These are phyloP conservation scores for Byasa hedistus DNA, from an alignment of 2,888 invertebrate species.

Conservation along the genomic window DNA sequence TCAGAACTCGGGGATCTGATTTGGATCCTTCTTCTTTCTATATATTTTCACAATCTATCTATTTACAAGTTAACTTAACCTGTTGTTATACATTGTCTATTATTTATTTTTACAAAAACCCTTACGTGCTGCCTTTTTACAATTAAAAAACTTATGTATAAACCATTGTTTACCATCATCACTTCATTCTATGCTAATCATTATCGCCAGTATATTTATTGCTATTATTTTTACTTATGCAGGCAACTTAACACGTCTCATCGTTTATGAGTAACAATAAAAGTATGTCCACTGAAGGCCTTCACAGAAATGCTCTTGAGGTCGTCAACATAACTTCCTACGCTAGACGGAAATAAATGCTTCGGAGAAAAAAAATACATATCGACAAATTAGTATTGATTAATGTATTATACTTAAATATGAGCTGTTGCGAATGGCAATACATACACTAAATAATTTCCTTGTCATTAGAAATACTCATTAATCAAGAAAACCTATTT, in stretches of 20 bases:
- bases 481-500: not conserved
- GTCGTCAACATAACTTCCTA: constrained; percentile 28
- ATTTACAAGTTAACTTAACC: too few species aligned
- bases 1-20: too few species aligned
- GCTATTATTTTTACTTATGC: not conserved
- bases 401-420: not conserved
- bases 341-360: constrained; percentile 16
- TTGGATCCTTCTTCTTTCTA: too few species aligned
- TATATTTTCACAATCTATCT: too few species aligned
- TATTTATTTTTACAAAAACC: too few species aligned
- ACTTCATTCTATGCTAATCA: too few species aligned
- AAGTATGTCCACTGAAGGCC: constrained; percentile 25
- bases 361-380: not conserved
- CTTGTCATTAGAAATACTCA: not conserved
- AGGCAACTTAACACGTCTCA: constrained; percentile 13
- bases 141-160: too few species aligned
- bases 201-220: too few species aligned
- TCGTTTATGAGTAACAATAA: constrained; percentile 23
- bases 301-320: constrained; percentile 22
- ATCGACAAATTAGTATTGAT: constrained; percentile 10
- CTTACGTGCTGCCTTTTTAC: too few species aligned
- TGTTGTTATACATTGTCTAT: too few species aligned
- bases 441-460: not conserved
- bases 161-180: too few species aligned
- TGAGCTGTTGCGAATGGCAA: not conserved